phyloP scores from a whole-genome alignment of 2,888 invertebrate species.

The Hemicrepidius hirtus region DNA sequence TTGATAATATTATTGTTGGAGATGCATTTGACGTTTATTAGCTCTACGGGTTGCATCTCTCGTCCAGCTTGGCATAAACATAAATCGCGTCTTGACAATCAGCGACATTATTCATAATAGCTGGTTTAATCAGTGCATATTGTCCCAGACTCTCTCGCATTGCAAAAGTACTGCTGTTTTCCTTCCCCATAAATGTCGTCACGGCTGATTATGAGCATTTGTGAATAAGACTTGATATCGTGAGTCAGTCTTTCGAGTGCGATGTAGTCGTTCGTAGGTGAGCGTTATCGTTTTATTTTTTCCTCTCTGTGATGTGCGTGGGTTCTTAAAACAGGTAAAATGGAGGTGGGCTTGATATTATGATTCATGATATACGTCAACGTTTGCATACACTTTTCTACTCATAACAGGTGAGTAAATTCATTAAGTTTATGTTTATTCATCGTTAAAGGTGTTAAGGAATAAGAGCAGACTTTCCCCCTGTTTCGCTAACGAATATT shows the following conservation, averaged over 20 bases:
- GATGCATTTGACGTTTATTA: slow-evolving; percentile 35
- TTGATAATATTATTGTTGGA: slow-evolving; percentile 4
- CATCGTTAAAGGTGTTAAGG: slow-evolving; percentile 25
- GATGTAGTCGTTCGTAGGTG: slow-evolving; percentile 39
- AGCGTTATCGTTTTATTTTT: slow-evolving; percentile 23
- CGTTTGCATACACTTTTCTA: slow-evolving; percentile 31
- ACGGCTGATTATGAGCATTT: slow-evolving; percentile 45
- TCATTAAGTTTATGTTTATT: slow-evolving; percentile 41
- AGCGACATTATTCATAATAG: slow-evolving; percentile 1
- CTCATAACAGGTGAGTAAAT: slow-evolving; percentile 43
- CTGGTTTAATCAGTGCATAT: slow-evolving; percentile 41
- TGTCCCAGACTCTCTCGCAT: slow-evolving; percentile 9
- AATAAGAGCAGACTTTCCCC: background rate
- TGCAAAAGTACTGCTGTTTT: slow-evolving; percentile 30
- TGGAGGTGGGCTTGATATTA: slow-evolving; percentile 24
- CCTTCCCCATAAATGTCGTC: slow-evolving; percentile 42
- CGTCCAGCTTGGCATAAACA: background rate
- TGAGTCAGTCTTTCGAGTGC: slow-evolving; percentile 47
- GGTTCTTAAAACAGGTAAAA: slow-evolving; percentile 12
- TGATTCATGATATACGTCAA: slow-evolving; percentile 29
- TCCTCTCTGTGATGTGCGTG: slow-evolving; percentile 12
- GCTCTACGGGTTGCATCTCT: slow-evolving; percentile 8
- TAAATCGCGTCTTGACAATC: slow-evolving; percentile 24
- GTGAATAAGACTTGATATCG: slow-evolving; percentile 47
- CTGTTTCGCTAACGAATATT: slow-evolving; percentile 8